Evolutionary conservation across 2,888 invertebrate species (phyloP).

Genomic region (Galerucella calmariensis): DNA sequence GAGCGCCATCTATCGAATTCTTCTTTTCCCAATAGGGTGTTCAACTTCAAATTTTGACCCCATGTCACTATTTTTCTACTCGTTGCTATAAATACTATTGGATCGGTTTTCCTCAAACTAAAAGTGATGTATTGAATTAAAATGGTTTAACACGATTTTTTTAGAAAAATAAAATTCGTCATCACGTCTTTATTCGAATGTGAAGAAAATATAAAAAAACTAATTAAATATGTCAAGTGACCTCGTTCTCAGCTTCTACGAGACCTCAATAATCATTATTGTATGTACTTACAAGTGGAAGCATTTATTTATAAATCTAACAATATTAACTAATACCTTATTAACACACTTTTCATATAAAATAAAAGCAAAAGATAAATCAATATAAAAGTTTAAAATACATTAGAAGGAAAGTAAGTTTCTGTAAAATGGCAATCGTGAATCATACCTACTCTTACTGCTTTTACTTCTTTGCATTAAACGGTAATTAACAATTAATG

Average conservation of each 20-base stretch:
- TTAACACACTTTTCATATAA: slow-evolving; percentile 28
- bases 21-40: too few species aligned
- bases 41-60: too few species aligned
- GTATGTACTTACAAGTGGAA: slow-evolving; percentile 19
- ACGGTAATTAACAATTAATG: not conserved
- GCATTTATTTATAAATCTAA: slow-evolving; percentile 20
- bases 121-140: too few species aligned
- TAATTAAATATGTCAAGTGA: slow-evolving; percentile 22
- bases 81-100: too few species aligned
- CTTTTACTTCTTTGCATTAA: slow-evolving; percentile 4
- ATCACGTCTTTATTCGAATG: not conserved
- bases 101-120: too few species aligned
- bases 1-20: too few species aligned
- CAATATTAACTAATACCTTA: slow-evolving; percentile 25
- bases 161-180: not conserved
- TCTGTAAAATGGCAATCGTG: not conserved
- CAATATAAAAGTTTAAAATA: slow-evolving; percentile 2
- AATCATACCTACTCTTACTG: slow-evolving; percentile 15
- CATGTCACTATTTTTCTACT: too few species aligned
- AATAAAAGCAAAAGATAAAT: slow-evolving; percentile 24
- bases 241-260: slow-evolving; percentile 23
- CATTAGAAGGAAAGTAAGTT: slow-evolving; percentile 13
- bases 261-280: slow-evolving; percentile 18
- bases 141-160: not conserved
- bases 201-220: not conserved